phyloP scores from a whole-genome alignment of 2,113 vertebrate species.

The Chauna torquata region DNA sequence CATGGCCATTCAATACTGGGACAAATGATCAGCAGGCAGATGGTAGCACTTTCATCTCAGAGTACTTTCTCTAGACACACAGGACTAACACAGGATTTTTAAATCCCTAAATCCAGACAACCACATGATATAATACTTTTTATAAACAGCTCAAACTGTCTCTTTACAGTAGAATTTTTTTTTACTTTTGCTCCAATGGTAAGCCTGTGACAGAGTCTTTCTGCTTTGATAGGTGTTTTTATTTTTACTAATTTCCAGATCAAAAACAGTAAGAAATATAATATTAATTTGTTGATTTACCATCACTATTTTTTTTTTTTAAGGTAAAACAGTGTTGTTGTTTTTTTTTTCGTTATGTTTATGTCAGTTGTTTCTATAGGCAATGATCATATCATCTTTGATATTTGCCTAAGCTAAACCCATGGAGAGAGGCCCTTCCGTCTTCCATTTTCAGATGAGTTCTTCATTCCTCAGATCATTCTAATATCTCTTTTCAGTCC shows the following conservation, averaged over 20 bases:
- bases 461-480: background rate
- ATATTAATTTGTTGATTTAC: background rate
- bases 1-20: background rate
- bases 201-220: background rate
- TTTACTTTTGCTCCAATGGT: background rate
- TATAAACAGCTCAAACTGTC: background rate
- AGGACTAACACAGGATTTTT: background rate
- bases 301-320: background rate
- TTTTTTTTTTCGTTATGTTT: background rate
- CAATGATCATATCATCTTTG: background rate
- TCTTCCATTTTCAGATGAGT: background rate
- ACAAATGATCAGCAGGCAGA: background rate
- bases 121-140: background rate
- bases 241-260: background rate
- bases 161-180: background rate
- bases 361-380: background rate
- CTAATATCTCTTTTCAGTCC: background rate
- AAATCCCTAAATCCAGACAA: background rate
- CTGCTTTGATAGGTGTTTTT: background rate
- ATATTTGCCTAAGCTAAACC: background rate
- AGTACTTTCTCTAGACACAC: background rate
- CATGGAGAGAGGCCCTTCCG: accelerated
- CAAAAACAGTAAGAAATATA: background rate
- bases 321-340: background rate
- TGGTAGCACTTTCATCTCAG: background rate